Evolutionary conservation across 1,140 invertebrate species (phyloP).

Genomic region (Hylaeus volcanicus): DNA sequence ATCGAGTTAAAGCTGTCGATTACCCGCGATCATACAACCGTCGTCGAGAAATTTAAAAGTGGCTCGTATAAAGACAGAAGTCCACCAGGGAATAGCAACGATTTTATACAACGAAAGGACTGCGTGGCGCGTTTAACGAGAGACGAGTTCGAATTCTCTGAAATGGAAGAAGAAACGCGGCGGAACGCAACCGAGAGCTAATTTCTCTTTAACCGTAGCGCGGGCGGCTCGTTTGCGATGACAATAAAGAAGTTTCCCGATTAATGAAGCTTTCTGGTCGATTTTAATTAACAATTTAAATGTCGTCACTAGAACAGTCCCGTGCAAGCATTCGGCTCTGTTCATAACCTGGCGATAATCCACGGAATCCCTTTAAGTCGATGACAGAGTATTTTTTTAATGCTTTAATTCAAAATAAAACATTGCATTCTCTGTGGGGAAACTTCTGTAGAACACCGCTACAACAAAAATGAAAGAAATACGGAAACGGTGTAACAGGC

Average conservation of each 20-base stretch:
- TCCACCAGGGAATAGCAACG: neutral
- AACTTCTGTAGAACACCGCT: no score
- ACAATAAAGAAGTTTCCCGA: neutral
- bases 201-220: neutral
- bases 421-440: no score
- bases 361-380: no score
- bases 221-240: neutral
- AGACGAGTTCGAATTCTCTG: neutral
- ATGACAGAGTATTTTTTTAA: no score
- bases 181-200: neutral
- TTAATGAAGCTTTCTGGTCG: neutral
- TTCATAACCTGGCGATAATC: neutral
- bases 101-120: slow-evolving; percentile 11
- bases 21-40: neutral
- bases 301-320: no score
- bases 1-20: neutral
- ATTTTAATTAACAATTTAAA: neutral
- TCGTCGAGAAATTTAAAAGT: neutral
- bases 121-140: neutral
- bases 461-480: no score
- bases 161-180: neutral
- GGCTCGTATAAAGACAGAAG: neutral
- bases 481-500: no score
- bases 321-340: no score
- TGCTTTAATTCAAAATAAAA: no score